Percentiles rank a stretch among this genome's conserved stretches.
Conservation (phyloP, 2,113 vertebrate species). For the Etheostoma cragini region DNA sequence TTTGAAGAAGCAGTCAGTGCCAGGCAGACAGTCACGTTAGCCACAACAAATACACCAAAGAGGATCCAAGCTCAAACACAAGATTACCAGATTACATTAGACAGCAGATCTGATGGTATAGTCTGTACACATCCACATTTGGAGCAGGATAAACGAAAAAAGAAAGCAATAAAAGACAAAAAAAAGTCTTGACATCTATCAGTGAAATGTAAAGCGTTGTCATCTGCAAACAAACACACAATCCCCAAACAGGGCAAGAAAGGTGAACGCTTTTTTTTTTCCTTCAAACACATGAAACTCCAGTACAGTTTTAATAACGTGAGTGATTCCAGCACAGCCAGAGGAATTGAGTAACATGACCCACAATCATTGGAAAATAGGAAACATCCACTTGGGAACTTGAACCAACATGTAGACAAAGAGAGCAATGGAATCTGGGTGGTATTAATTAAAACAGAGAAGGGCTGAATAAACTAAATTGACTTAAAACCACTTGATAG, state of each 20-base stretch:
- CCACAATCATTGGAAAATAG: not conserved
- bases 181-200: not conserved
- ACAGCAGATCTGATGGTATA: conserved; percentile 11
- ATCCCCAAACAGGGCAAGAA: not conserved
- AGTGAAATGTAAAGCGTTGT: not conserved
- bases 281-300: not conserved
- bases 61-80: conserved; percentile 15
- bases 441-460: not conserved
- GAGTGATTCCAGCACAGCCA: not conserved
- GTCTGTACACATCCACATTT: conserved; percentile 17
- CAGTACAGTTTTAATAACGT: not conserved
- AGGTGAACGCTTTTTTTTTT: not conserved
- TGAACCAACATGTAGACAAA: not conserved
- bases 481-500: not conserved
- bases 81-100: conserved; percentile 20
- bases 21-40: conserved; percentile 35
- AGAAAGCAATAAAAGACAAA: not conserved
- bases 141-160: not conserved
- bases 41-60: conserved; percentile 33
- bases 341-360: not conserved
- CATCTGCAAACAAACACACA: conserved; percentile 32
- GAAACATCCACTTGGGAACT: not conserved
- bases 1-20: conserved; percentile 12
- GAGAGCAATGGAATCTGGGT: not conserved
- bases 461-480: not conserved